Evolutionary conservation across 2,888 invertebrate genomes (phyloP).

Genomic region (Spodoptera littoralis): DNA sequence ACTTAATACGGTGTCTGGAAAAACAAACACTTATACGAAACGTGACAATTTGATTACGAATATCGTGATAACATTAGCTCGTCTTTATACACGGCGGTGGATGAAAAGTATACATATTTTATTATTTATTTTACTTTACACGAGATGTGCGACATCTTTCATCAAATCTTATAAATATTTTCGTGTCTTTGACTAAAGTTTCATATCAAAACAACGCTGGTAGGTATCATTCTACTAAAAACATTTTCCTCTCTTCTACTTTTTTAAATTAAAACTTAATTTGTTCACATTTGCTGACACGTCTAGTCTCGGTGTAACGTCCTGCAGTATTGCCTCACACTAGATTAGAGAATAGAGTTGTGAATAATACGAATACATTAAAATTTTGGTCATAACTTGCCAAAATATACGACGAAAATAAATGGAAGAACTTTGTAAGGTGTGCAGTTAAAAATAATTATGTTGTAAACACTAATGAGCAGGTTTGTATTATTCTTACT

Average conservation of each 20-base stretch:
- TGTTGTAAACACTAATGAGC: constrained; percentile 36
- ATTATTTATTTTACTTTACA: constrained; percentile 29
- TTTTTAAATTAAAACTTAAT: constrained; percentile 25
- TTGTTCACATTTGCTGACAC: background rate
- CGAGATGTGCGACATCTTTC: constrained; percentile 14
- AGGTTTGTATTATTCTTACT: constrained; percentile 26
- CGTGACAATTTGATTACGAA: constrained; percentile 45
- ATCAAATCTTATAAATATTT: constrained; percentile 37
- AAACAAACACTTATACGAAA: constrained; percentile 32
- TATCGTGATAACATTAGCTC: constrained; percentile 30
- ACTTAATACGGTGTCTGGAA: constrained; percentile 35
- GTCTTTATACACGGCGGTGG: constrained; percentile 7
- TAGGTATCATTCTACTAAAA: constrained; percentile 21
- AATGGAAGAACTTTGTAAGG: constrained; percentile 48
- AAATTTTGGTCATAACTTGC: constrained; percentile 40
- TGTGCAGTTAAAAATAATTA: constrained; percentile 47
- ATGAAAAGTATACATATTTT: constrained; percentile 27
- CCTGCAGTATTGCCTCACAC: constrained; percentile 15
- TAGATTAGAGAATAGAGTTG: constrained; percentile 24
- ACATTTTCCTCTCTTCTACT: constrained; percentile 19
- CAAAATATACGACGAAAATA: constrained; percentile 34
- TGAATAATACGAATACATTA: constrained; percentile 34
- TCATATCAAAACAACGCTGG: constrained; percentile 23
- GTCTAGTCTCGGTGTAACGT: constrained; percentile 25
- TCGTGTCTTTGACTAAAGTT: constrained; percentile 32